Conservation (phyloP, 2,888 invertebrate species). For the Orthosia gracilis region DNA sequence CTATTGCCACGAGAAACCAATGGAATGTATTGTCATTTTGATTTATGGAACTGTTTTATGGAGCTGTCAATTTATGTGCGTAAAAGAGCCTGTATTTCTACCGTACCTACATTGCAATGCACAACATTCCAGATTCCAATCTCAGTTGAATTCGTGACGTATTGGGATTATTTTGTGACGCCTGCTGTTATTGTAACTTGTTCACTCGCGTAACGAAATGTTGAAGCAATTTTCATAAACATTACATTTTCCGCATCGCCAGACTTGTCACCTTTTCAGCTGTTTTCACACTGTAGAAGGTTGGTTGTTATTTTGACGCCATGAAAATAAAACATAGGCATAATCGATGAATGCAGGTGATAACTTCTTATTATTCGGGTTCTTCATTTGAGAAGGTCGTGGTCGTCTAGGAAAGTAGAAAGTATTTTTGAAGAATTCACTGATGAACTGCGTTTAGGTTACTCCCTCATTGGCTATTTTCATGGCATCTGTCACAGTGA, state of each 20-base stretch:
- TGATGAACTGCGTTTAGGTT: no score
- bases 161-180: neutral
- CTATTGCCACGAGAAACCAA: constrained; percentile 55
- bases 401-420: no score
- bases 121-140: constrained; percentile 21
- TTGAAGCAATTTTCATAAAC: constrained; percentile 1
- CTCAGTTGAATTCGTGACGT: neutral
- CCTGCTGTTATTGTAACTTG: constrained; percentile 2
- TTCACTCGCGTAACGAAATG: neutral
- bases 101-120: neutral
- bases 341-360: neutral
- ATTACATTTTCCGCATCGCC: constrained; percentile 8
- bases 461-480: no score
- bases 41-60: constrained; percentile 54
- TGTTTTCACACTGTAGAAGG: neutral
- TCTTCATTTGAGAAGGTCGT: no score
- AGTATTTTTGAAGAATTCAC: no score
- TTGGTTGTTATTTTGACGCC: neutral
- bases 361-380: neutral
- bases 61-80: constrained; percentile 39
- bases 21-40: constrained; percentile 47
- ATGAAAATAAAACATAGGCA: neutral
- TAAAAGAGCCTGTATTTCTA: constrained; percentile 18
- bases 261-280: neutral
- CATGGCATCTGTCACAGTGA: no score